These are phyloP conservation scores for Bicyclus anynana DNA, from an alignment of 1,140 invertebrate species.

Conservation along the genomic window DNA sequence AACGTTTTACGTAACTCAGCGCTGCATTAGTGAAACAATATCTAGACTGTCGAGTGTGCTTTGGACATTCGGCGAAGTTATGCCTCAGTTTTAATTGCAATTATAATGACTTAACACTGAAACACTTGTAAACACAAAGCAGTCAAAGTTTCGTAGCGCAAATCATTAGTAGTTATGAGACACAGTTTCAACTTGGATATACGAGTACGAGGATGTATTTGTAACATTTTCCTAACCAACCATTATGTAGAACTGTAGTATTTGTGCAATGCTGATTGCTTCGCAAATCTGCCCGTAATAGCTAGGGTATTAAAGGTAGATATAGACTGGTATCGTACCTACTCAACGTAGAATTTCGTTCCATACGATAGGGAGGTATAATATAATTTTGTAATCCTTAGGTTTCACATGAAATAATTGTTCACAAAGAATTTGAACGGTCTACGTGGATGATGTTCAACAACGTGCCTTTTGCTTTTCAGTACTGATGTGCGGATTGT, in stretches of 20 bases:
- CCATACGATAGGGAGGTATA: too few species aligned
- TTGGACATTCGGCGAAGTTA: constrained; percentile 10
- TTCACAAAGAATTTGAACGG: too few species aligned
- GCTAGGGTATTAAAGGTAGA: too few species aligned
- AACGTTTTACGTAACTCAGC: neutral
- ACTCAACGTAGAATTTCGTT: too few species aligned
- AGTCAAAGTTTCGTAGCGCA: neutral
- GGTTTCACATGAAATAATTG: too few species aligned
- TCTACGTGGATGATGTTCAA: too few species aligned
- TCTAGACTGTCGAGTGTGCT: neutral
- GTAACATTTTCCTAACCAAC: neutral
- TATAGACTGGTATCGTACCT: too few species aligned
- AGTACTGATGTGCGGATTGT: too few species aligned
- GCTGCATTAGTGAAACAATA: constrained; percentile 7
- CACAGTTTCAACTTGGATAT: constrained; percentile 2
- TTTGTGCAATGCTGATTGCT: constrained; percentile 31
- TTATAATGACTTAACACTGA: constrained; percentile 12
- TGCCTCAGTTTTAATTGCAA: constrained; percentile 17
- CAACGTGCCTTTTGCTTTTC: too few species aligned
- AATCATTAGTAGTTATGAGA: constrained; percentile 3
- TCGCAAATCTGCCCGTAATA: constrained; percentile 46
- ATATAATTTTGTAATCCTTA: too few species aligned
- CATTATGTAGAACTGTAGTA: too few species aligned
- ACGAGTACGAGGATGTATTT: too few species aligned
- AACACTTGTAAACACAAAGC: constrained; percentile 2